These are phyloP conservation scores for Crotalus tigris DNA, from an alignment of 2,113 vertebrate genomes.

Conservation along the genomic window DNA sequence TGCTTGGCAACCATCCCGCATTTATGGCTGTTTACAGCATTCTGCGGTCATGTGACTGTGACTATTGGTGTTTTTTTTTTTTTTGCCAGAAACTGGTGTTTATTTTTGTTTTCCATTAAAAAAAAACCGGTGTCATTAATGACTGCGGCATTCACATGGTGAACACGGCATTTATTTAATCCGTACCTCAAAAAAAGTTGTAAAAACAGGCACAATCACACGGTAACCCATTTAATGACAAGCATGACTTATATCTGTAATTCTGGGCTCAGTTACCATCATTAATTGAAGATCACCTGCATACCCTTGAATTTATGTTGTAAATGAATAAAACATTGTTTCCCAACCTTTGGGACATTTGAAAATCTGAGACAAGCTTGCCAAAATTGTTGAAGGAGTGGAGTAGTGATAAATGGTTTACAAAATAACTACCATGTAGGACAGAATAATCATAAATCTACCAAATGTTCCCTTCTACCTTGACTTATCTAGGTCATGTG, in stretches of 20 bases:
- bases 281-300: neutral
- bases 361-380: neutral
- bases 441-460: neutral
- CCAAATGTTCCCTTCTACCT: neutral
- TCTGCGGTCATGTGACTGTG: neutral
- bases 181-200: neutral
- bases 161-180: neutral
- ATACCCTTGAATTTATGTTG: neutral
- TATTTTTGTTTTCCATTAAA: neutral
- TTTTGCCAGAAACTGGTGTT: neutral
- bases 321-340: neutral
- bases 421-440: neutral
- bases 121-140: neutral
- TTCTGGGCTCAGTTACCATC: neutral
- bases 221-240: neutral
- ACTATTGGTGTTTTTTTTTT: neutral
- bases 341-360: neutral
- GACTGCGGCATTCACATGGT: neutral
- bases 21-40: neutral
- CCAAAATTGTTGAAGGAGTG: neutral
- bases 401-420: neutral
- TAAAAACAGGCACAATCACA: neutral
- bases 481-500: neutral
- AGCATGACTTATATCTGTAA: neutral
- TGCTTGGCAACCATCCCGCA: neutral